These are phyloP conservation scores for Virgularia gustaviana DNA, from an alignment of 92 coral and sea anemone genomes.

Conservation along the genomic window DNA sequence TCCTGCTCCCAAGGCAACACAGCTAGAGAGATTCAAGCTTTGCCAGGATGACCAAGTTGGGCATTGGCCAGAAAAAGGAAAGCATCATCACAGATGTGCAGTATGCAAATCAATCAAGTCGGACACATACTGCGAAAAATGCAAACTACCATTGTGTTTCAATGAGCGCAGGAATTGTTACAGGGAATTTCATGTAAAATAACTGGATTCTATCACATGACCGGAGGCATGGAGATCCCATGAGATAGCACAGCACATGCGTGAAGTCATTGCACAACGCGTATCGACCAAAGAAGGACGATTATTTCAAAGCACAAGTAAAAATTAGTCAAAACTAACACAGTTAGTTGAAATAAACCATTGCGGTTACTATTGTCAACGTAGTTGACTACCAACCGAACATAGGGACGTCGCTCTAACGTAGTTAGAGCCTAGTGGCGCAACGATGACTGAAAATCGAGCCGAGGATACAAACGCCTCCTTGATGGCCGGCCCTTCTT, in stretches of 20 bases:
- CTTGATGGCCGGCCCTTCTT: too few species aligned
- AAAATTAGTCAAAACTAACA: too few species aligned
- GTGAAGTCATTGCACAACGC: too few species aligned
- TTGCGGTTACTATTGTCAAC: background rate
- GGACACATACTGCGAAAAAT: background rate
- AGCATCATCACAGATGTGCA: slow-evolving; percentile 6
- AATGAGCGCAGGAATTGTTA: slow-evolving; percentile 27
- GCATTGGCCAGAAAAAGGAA: slow-evolving; percentile 9
- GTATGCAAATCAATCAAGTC: slow-evolving; percentile 4
- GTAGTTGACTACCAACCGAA: too few species aligned
- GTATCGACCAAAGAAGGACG: too few species aligned
- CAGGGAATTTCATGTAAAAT: slow-evolving; percentile 5
- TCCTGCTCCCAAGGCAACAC: background rate
- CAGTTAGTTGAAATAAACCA: too few species aligned
- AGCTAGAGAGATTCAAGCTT: background rate
- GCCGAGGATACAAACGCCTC: too few species aligned
- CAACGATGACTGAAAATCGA: too few species aligned
- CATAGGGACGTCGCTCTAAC: background rate
- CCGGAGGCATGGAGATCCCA: too few species aligned
- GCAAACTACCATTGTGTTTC: slow-evolving; percentile 18
- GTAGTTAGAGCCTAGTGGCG: too few species aligned
- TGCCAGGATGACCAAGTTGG: slow-evolving; percentile 15
- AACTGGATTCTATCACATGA: background rate
- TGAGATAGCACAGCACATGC: too few species aligned
- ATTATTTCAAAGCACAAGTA: too few species aligned